Conservation (phyloP, 2,113 vertebrate species). For the Dendropsophus ebraccatus region DNA sequence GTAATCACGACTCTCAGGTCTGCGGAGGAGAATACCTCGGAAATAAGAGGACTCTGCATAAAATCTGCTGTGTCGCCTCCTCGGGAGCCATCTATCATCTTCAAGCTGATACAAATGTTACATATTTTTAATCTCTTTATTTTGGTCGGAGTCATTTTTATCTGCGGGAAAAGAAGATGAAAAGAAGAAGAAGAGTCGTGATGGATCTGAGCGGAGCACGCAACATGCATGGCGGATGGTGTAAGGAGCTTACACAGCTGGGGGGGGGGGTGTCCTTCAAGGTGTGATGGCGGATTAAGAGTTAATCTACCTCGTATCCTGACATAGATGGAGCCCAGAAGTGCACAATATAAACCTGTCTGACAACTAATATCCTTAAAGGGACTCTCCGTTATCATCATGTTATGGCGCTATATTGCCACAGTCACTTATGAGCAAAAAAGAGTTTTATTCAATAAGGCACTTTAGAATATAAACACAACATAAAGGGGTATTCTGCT, state of each 20-base stretch:
- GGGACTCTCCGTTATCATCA: too few relatives aligned
- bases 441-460: too few relatives aligned
- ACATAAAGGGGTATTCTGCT: too few relatives aligned
- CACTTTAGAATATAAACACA: too few relatives aligned
- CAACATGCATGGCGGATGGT: background rate
- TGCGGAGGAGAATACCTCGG: background rate
- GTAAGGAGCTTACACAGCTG: background rate
- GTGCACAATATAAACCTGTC: too few relatives aligned
- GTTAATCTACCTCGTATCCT: background rate
- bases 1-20: slow-evolving; percentile 46
- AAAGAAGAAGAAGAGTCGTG: too few relatives aligned
- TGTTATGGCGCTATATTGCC: too few relatives aligned
- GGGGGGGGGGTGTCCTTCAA: background rate
- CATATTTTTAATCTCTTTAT: background rate
- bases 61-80: background rate
- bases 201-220: too few relatives aligned
- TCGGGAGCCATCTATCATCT: background rate
- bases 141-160: background rate
- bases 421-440: too few relatives aligned
- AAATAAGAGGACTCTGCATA: slow-evolving; percentile 2
- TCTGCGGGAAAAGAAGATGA: background rate
- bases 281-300: background rate
- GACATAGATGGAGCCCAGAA: background rate
- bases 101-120: background rate
- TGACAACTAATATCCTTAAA: too few relatives aligned